phyloP scores from a whole-genome alignment of 2,113 vertebrate species.

The Salvelinus alpinus region DNA sequence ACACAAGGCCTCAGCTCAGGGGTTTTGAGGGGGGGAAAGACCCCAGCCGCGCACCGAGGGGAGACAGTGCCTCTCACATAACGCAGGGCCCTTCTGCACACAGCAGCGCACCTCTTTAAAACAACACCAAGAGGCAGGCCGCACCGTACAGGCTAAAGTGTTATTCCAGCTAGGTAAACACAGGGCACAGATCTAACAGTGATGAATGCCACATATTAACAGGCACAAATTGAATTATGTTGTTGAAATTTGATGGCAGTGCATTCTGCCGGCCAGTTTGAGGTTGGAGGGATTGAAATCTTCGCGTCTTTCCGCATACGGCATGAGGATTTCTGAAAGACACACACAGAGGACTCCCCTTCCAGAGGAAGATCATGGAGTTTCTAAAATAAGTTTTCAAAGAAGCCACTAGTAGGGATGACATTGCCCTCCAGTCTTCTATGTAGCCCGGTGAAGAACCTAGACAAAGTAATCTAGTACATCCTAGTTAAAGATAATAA shows the following conservation, averaged over 20 bases:
- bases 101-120: slow-evolving; percentile 49
- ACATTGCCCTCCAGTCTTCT: background rate
- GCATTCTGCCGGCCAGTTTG: slow-evolving; percentile 25
- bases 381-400: slow-evolving; percentile 6
- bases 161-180: slow-evolving; percentile 75
- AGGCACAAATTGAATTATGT: slow-evolving; percentile 65
- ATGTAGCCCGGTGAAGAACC: background rate
- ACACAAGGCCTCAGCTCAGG: slow-evolving; percentile 45
- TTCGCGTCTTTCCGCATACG: slow-evolving; percentile 14
- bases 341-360: slow-evolving; percentile 20
- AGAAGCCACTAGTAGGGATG: background rate
- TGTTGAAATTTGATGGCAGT: slow-evolving; percentile 37
- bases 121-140: slow-evolving; percentile 41
- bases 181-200: slow-evolving; percentile 46
- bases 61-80: slow-evolving; percentile 62
- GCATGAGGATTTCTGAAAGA: slow-evolving; percentile 28
- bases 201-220: slow-evolving; percentile 57
- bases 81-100: slow-evolving; percentile 37
- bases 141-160: slow-evolving; percentile 41
- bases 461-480: background rate
- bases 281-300: slow-evolving; percentile 37
- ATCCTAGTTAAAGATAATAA: background rate
- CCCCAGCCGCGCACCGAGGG: slow-evolving; percentile 31
- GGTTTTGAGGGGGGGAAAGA: slow-evolving; percentile 16
- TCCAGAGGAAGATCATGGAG: background rate